Evolutionary conservation across 2,113 vertebrate genomes (phyloP).

Genomic region (Eretmochelys imbricata): DNA sequence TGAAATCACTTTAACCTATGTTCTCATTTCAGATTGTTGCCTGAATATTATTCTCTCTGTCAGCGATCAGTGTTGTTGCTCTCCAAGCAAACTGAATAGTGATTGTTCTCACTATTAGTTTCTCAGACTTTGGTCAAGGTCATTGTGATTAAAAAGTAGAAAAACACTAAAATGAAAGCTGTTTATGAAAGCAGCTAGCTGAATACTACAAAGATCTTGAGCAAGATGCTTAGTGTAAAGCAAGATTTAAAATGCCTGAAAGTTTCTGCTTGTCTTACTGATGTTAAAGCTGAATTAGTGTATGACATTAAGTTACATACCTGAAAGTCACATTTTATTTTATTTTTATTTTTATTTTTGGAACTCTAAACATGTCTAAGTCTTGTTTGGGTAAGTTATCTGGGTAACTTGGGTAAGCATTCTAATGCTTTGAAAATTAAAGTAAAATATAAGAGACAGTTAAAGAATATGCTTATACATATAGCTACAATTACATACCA

Average conservation of each 20-base stretch:
- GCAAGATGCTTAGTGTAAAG: not conserved
- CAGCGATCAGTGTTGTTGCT: not conserved
- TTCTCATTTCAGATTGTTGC: not conserved
- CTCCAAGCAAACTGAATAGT: not conserved
- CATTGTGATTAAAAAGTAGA: not conserved
- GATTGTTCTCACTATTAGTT: not conserved
- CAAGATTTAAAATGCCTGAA: not conserved
- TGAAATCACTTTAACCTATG: not conserved
- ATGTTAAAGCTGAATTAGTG: not conserved
- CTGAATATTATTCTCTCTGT: not conserved
- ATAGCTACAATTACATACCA: not conserved
- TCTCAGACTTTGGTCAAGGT: not conserved
- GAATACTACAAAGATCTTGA: not conserved
- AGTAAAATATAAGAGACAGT: not conserved
- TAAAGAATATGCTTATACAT: not conserved
- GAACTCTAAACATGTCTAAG: not conserved
- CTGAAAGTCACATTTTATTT: not conserved
- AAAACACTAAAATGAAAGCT: not conserved
- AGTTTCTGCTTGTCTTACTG: not conserved
- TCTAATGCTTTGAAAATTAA: not conserved
- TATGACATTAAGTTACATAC: not conserved
- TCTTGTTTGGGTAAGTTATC: not conserved
- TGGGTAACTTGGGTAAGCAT: not conserved
- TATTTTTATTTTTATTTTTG: not conserved
- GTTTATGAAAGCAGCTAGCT: not conserved